Conservation (phyloP, 2,113 vertebrate genomes). For the Suricata suricatta region DNA sequence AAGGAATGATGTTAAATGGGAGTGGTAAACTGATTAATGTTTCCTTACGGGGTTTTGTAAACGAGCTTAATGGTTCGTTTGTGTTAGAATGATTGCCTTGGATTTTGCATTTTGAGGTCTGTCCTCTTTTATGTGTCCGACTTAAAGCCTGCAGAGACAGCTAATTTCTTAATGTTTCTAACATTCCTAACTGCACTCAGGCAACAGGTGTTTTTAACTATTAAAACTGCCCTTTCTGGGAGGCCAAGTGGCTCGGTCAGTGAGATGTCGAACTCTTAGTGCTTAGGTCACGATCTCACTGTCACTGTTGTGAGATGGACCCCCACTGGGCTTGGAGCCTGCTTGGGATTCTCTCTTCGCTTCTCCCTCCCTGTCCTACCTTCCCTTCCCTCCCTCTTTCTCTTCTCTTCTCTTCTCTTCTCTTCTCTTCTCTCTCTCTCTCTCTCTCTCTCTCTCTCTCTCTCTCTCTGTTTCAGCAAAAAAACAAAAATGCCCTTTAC, state of each 20-base stretch:
- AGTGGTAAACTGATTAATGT: background rate
- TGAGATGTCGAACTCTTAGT: too few species aligned
- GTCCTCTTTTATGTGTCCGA: background rate
- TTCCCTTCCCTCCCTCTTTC: too few species aligned
- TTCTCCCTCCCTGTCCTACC: too few species aligned
- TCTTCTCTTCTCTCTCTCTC: too few species aligned
- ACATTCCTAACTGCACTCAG: background rate
- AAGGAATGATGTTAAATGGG: background rate
- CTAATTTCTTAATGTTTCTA: background rate
- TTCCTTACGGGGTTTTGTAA: background rate
- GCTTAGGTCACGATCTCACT: too few species aligned
- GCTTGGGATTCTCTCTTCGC: too few species aligned
- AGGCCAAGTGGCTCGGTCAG: too few species aligned
- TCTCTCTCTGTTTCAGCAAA: too few species aligned
- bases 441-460: too few species aligned
- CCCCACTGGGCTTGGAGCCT: too few species aligned
- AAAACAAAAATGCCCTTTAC: background rate
- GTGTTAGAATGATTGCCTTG: background rate
- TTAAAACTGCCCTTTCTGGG: background rate
- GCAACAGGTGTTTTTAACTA: background rate
- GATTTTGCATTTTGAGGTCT: background rate
- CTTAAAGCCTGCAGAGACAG: background rate
- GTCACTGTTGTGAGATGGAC: too few species aligned
- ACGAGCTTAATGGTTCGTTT: background rate
- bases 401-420: too few species aligned